phyloP scores from a whole-genome alignment of 2,888 invertebrate species.

The Cabera pusaria region DNA sequence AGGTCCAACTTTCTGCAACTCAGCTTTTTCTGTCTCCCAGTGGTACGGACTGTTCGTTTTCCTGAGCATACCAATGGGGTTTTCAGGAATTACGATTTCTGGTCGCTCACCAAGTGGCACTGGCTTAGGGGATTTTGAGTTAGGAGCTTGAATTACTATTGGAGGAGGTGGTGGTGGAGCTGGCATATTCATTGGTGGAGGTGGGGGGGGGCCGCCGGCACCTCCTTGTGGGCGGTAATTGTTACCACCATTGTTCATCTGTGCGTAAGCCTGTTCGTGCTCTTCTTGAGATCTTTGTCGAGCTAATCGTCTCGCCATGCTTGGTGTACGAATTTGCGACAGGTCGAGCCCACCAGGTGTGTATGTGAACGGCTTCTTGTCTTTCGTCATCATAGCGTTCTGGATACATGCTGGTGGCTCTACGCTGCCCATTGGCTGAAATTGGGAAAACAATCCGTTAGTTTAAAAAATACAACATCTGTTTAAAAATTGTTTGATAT shows the following conservation, averaged over 20 bases:
- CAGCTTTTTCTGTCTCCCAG: slow-evolving; percentile 84
- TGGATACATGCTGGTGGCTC: slow-evolving; percentile 95
- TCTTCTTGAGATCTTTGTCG: slow-evolving; percentile 84
- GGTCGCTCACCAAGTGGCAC: slow-evolving; percentile 84
- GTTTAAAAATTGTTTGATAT: slow-evolving; percentile 20
- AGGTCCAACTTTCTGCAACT: slow-evolving; percentile 78
- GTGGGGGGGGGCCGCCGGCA: slow-evolving; percentile 49
- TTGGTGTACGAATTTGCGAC: slow-evolving; percentile 94
- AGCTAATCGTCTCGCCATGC: slow-evolving; percentile 92
- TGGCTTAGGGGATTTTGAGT: slow-evolving; percentile 77
- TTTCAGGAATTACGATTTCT: slow-evolving; percentile 89
- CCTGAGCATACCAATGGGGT: slow-evolving; percentile 87
- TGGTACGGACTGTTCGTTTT: slow-evolving; percentile 88
- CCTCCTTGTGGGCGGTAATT: slow-evolving; percentile 59
- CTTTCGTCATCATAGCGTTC: slow-evolving; percentile 97
- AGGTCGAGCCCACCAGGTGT: slow-evolving; percentile 96
- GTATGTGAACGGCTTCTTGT: slow-evolving; percentile 98
- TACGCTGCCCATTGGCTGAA: slow-evolving; percentile 71
- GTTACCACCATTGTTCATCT: slow-evolving; percentile 44
- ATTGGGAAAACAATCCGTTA: slow-evolving; percentile 35
- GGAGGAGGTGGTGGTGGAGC: slow-evolving; percentile 84
- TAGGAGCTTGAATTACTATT: slow-evolving; percentile 79
- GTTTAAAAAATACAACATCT: slow-evolving; percentile 13
- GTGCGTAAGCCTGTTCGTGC: slow-evolving; percentile 74
- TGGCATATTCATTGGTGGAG: slow-evolving; percentile 72